Base-by-base conservation (phyloP, 2,797 vertebrate genomes). In the Parauchenoglanis ngamensis region DNA sequence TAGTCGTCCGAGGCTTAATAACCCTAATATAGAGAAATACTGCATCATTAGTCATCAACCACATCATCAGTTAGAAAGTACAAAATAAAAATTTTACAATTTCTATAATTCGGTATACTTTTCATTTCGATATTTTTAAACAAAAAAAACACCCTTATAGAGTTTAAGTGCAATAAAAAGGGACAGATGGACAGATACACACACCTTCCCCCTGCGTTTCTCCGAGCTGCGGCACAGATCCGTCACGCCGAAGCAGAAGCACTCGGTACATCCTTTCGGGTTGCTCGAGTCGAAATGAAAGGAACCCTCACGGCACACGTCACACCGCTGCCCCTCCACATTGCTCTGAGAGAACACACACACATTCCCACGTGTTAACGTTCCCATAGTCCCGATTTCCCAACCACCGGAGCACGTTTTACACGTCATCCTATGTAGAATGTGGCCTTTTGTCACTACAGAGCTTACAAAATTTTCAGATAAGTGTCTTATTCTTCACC, bases 191-290 rank as follows among this genome's bases (percentile, higher is more conserved):
- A 75, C 12, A 57, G 7, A 80, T 40, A 68, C 72, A 88, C 92
- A 85, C 89, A 99, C 98, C 97, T 98, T 98, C 84, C 93, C 92
- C 91, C 97, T 96, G 85, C 92, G 96, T 85, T 89, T 97, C 83
- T 93, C 92, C 11, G 97, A 97, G 90, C 97, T 97, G 85, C 84
- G 95, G 93, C 98, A 99, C 90, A 67, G 91, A 86, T 93, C 93
- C 79, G 94, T 97, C 78, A 93, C 96, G 83, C 96, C 96, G 49
- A 98, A 99, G 90, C 98, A 99, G 94, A 99, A 99, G 92, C 98
- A 99, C 85, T 91, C 92, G 57, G 94, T 97, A 88, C 98, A 99
- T 67, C 98, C 98, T 0, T 88, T 94, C 88, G 94, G 94, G 92
- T 97, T 97, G 73, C 93, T 94, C 44, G 94, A 89, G 87, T 98